These are phyloP conservation scores for Lampris incognitus DNA, from an alignment of 2,113 vertebrate genomes.

Conservation along the genomic window DNA sequence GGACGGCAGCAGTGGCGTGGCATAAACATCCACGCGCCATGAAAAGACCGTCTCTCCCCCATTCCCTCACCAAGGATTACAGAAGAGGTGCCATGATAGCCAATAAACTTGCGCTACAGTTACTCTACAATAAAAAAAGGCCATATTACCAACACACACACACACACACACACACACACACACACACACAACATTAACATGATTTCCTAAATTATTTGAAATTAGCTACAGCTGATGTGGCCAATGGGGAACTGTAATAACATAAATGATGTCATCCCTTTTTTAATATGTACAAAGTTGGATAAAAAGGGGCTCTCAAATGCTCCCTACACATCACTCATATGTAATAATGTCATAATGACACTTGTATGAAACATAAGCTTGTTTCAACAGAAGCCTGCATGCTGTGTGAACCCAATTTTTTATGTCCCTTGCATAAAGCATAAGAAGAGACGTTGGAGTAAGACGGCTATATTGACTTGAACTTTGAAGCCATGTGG, in stretches of 20 bases:
- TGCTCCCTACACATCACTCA: constrained; percentile 24
- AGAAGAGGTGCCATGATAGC: constrained; percentile 74
- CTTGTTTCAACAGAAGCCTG: neutral
- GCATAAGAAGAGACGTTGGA: too few relatives aligned
- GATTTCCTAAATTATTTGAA: constrained; percentile 65
- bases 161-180: constrained; percentile 34
- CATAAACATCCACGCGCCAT: constrained; percentile 94
- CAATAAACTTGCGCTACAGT: constrained; percentile 79
- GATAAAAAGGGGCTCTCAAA: constrained; percentile 26
- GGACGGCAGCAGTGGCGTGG: constrained; percentile 89
- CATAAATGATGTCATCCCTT: constrained; percentile 42
- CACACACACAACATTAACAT: constrained; percentile 52
- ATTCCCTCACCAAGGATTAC: neutral
- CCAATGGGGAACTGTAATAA: constrained; percentile 48
- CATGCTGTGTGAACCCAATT: constrained; percentile 35
- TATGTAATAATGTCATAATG: constrained; percentile 12
- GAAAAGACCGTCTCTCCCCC: constrained; percentile 78
- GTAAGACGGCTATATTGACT: constrained; percentile 29
- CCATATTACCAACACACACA: constrained; percentile 48
- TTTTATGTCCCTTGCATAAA: constrained; percentile 29
- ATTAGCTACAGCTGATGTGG: constrained; percentile 56
- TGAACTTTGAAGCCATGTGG: constrained; percentile 77
- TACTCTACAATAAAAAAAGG: constrained; percentile 61
- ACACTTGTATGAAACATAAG: neutral
- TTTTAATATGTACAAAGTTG: constrained; percentile 37